A percentile compares a stretch with the other conserved stretches of the same genome.
Conservation (phyloP, 2,888 invertebrate species). For the Halictus ligatus region DNA sequence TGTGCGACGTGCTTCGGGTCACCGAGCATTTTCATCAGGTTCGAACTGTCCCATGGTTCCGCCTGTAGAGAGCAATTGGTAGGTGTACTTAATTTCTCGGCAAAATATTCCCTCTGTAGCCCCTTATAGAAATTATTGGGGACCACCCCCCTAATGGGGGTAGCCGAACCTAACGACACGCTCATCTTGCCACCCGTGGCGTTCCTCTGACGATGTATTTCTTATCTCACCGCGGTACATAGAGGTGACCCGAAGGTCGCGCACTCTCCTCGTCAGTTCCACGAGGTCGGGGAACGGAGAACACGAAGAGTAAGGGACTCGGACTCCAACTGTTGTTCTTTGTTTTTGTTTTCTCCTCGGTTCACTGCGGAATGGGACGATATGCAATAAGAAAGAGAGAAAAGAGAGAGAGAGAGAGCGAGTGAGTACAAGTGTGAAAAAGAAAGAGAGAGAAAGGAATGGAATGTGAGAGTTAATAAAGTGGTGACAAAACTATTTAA, state of each 20-base stretch:
- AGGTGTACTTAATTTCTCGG: no score
- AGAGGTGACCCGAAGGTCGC: neutral
- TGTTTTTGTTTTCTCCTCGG: neutral
- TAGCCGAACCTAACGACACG: neutral
- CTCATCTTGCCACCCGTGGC: neutral
- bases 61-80: no score
- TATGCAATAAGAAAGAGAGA: neutral
- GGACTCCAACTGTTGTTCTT: neutral
- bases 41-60: no score
- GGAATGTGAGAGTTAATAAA: constrained; percentile 61
- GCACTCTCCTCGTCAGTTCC: neutral
- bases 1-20: no score
- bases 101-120: no score
- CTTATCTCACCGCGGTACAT: neutral
- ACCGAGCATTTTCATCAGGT: no score
- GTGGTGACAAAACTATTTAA: constrained; percentile 36
- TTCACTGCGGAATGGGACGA: constrained; percentile 2
- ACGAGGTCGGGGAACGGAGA: neutral
- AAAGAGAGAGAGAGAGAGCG: neutral
- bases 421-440: neutral
- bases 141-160: no score
- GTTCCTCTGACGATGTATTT: neutral
- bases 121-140: no score
- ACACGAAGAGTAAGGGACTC: neutral
- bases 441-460: constrained; percentile 29